These are phyloP conservation scores for Myotis davidii DNA, from an alignment of 2,113 vertebrate genomes.

Conservation along the genomic window DNA sequence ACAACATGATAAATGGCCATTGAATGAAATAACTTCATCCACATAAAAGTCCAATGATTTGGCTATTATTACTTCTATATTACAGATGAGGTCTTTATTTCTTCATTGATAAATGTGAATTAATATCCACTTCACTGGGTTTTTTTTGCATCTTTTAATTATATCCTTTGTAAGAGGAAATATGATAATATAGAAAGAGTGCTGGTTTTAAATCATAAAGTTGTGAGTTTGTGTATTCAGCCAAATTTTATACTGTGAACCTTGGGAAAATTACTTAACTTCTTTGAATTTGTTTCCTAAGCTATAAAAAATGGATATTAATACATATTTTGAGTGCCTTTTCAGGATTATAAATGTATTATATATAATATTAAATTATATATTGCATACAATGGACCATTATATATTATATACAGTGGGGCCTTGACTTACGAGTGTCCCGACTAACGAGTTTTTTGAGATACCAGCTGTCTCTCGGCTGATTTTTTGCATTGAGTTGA, in stretches of 20 bases:
- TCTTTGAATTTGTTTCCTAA: neutral
- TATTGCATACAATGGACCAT: neutral
- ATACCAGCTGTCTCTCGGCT: too few relatives aligned
- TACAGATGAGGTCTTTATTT: neutral
- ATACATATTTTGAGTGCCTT: neutral
- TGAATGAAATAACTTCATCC: neutral
- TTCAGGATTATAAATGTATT: constrained; percentile 12
- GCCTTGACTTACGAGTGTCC: too few relatives aligned
- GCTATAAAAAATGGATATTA: neutral
- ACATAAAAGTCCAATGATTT: neutral
- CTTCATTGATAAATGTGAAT: neutral
- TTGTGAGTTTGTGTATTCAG: neutral
- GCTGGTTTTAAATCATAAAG: neutral
- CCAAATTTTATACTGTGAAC: neutral
- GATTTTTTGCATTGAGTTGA: too few relatives aligned
- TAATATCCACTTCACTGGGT: neutral
- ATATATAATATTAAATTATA: neutral
- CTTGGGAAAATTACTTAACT: neutral
- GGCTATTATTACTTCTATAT: neutral
- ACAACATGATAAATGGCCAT: neutral
- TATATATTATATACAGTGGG: neutral
- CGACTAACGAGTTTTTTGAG: too few relatives aligned
- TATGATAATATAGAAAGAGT: neutral
- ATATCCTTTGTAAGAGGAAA: neutral
- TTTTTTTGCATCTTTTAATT: neutral